A percentile compares a stretch with the other conserved stretches of the same genome.
Evolutionary conservation across 1,140 invertebrate genomes (phyloP).

Genomic region (Oryctes rhinoceros): DNA sequence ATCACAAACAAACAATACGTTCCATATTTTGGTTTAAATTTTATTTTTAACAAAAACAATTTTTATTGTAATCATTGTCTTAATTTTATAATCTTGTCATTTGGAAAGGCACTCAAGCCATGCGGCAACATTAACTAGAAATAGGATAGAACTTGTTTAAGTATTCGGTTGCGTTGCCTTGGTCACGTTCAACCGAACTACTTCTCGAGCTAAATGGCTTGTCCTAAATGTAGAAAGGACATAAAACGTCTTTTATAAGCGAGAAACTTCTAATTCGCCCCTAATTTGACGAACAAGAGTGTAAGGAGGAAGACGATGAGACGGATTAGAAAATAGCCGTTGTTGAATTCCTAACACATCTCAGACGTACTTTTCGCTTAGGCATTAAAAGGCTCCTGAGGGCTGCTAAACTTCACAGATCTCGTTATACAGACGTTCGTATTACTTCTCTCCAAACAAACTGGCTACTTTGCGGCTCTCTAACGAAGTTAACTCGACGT

Average conservation of each 20-base stretch:
- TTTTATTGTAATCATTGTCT: background rate
- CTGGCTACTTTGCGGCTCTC: constrained; percentile 39
- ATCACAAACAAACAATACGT: no score
- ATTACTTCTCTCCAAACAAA: constrained; percentile 40
- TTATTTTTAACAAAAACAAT: no score
- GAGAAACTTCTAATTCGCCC: constrained; percentile 34
- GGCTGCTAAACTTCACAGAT: constrained; percentile 42
- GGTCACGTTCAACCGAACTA: background rate
- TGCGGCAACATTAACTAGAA: background rate
- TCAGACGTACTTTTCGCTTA: constrained; percentile 39
- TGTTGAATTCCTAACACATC: constrained; percentile 41
- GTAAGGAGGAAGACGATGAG: constrained; percentile 27
- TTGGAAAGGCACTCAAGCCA: background rate
- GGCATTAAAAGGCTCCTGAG: constrained; percentile 42
- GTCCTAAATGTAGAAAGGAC: constrained; percentile 27
- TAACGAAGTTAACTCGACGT: constrained; percentile 36
- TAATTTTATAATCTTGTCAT: background rate
- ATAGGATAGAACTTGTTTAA: background rate
- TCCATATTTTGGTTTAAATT: no score
- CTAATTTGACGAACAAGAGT: constrained; percentile 31
- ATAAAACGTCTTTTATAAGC: constrained; percentile 29
- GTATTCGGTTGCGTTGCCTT: background rate
- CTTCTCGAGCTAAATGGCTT: background rate
- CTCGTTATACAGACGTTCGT: constrained; percentile 40
- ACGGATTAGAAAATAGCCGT: constrained; percentile 20